Percentiles rank a stretch among this genome's conserved stretches.
Conservation (phyloP, 1,140 invertebrate species). For the Thaumetopoea pityocampa region DNA sequence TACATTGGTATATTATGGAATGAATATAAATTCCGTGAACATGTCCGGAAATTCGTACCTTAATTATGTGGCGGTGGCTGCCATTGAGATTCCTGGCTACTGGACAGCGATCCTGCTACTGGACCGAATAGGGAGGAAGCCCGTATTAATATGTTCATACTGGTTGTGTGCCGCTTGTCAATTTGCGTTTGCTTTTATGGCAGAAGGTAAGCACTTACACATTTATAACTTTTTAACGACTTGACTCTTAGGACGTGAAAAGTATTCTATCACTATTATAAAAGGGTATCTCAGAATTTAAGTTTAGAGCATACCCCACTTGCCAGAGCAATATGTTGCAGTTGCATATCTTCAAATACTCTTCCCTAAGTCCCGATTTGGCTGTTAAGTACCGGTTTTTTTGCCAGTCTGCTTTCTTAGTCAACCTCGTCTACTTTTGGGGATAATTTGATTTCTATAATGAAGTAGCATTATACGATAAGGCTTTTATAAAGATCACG, state of each 20-base stretch:
- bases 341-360: too few species aligned
- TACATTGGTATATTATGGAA: slow-evolving; percentile 87
- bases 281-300: not conserved
- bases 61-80: slow-evolving; percentile 82
- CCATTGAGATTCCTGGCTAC: slow-evolving; percentile 85
- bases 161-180: slow-evolving; percentile 57
- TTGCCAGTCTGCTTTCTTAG: too few species aligned
- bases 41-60: slow-evolving; percentile 82
- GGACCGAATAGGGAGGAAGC: slow-evolving; percentile 49
- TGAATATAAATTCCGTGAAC: slow-evolving; percentile 88
- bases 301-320: not conserved
- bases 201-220: slow-evolving; percentile 27
- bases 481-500: too few species aligned
- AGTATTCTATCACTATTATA: too few species aligned
- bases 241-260: too few species aligned
- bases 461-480: too few species aligned
- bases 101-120: slow-evolving; percentile 71
- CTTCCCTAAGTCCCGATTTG: too few species aligned
- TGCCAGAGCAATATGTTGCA: too few species aligned
- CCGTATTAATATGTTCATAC: slow-evolving; percentile 52
- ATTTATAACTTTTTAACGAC: not conserved
- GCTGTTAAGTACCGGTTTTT: too few species aligned
- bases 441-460: too few species aligned
- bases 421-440: too few species aligned
- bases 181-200: slow-evolving; percentile 52